Base-by-base conservation (phyloP, 2,113 vertebrate species). In the Colossoma macropomum region DNA sequence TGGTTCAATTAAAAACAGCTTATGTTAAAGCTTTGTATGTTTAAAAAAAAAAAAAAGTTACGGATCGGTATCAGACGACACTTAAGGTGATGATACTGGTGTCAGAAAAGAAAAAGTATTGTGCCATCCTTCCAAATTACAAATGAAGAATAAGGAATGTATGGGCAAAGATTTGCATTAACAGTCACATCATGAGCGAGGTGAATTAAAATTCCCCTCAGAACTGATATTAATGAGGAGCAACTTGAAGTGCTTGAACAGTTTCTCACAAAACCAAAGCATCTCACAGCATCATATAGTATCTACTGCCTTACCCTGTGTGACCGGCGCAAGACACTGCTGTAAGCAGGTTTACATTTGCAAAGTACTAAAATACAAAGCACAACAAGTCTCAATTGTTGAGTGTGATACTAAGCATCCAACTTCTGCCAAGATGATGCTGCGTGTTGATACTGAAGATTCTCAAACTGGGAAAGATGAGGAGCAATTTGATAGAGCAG, bases 401-500 rank as follows among this genome's bases (percentile, higher is more conserved):
- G 3, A 68, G 8, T 38, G 65, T 21, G 19, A 21, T 56, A 21
- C 7, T 3, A 4, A 1, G 1, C 7, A 34, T 34, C 10, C 16
- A 38, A 12, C 15, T 38, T 69, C 21, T 66, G 27, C 27, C 17
- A 34, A 34, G 9, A 32, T 34, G 16, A 32, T 6, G 0, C 34
- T 38, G 34, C 7, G 34, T 34, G 15, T 19, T 68, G 30, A 68
- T 30, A 54, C 23, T 32, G 30, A 70, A 69, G 15, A 45, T 32
- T 52, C 41, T 52, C 34, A 38, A 69, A 70, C 41, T 45, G 28
- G 19, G 38, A 16, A 76, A 77, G 65, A 77, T 54, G 45, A 50
- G 41, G 56, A 83, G 45, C 9, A 69, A 78, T 78, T 38, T 34
- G 30, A 71, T 62, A 54, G 32, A 83, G 52, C 30, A 21, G 65